phyloP scores from a whole-genome alignment of 1,140 invertebrate species.

The Pomacea maculata region DNA sequence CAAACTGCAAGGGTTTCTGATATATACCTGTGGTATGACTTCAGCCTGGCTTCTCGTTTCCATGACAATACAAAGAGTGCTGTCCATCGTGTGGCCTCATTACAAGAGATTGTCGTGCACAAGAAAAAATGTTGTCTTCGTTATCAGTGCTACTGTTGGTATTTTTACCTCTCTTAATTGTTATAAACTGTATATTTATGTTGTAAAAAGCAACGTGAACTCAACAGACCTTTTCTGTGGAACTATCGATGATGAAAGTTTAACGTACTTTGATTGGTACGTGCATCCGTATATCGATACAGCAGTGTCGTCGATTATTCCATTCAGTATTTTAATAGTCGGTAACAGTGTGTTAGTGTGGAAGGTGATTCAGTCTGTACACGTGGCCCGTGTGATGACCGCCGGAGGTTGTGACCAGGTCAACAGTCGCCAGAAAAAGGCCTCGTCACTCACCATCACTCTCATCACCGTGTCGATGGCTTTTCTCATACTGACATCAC shows the following conservation, averaged over 20 bases:
- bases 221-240: neutral
- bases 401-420: too few relatives aligned
- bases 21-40: slow-evolving; percentile 29
- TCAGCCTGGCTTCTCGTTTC: slow-evolving; percentile 47
- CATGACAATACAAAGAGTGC: slow-evolving; percentile 44
- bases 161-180: too few relatives aligned
- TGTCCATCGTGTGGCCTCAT: slow-evolving; percentile 39
- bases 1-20: slow-evolving; percentile 33
- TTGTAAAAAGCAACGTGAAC: too few relatives aligned
- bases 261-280: neutral
- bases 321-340: slow-evolving; percentile 13
- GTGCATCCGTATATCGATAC: slow-evolving; percentile 14
- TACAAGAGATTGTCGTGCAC: slow-evolving; percentile 31
- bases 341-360: slow-evolving; percentile 23
- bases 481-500: too few relatives aligned
- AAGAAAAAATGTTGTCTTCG: too few relatives aligned
- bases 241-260: too few relatives aligned
- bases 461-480: too few relatives aligned
- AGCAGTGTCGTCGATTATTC: slow-evolving; percentile 9
- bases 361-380: slow-evolving; percentile 17
- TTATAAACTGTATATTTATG: too few relatives aligned
- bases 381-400: too few relatives aligned
- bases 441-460: too few relatives aligned
- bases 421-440: too few relatives aligned
- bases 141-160: too few relatives aligned